Base-by-base conservation (phyloP, 92 coral and sea anemone genomes). In the Siderastrea siderea region DNA sequence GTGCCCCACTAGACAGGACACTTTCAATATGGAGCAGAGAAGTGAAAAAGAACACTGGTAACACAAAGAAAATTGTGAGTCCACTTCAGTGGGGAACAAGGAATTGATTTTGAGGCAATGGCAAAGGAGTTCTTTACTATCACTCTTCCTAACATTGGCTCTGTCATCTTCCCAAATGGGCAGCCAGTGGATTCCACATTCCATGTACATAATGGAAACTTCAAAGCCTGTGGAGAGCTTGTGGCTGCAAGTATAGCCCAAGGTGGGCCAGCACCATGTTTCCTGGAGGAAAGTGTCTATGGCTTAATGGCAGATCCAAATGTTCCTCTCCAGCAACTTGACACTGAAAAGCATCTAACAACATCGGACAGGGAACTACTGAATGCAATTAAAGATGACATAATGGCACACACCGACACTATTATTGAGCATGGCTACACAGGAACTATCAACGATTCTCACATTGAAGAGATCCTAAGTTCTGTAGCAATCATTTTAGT, bases 381-480 rank as follows among this genome's bases (percentile, higher is more conserved):
- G 74, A 50, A 91, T 48, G 38, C 86, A n/a, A 77, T 90, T 15
- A 65, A 17, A 58, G 58, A 78, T 15, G 77, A 81, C 85, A 49
- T 90, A 71, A 66, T 0, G 3, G 52, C 73, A 43, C 81, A 90
- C 45, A 49, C 61, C 13, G 86, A 94, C 67, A 88, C 79, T 54
- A 86, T 86, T 11, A 81, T 92, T 77, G 93, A 94, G 15, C 69
- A 91, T 86, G 95, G 94, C 5, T 94, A 89, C 62, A 94, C 93
- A 71, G 97, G 95, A 48, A 49, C 26, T 14, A 86, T 91, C 14
- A 75, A 91, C 8, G 74, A 60, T 6, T 50, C 52, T 59, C 90
- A 88, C 73, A 55, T 71, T 68, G 87, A 87, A 47, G 88, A 83
- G 62, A 87, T 87, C 67, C 47, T 82, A 17, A 69, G 70, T 12